Evolutionary conservation across 2,888 invertebrate genomes (phyloP).

Genomic region (Pelosia muscerda): DNA sequence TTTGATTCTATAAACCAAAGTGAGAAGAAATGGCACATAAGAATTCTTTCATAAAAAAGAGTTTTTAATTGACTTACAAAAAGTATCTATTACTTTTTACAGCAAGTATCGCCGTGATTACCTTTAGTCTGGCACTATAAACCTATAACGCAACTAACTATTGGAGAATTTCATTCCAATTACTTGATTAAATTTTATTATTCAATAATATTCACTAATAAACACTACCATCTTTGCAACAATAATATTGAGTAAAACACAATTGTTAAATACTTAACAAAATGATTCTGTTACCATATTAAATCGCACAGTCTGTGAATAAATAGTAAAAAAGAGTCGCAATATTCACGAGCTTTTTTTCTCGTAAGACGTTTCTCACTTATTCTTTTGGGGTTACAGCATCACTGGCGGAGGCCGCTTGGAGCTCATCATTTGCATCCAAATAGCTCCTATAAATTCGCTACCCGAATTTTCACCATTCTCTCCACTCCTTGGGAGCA

Average conservation of each 20-base stretch:
- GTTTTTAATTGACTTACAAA: not conserved
- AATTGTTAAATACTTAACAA: constrained; percentile 46
- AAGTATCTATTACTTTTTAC: not conserved
- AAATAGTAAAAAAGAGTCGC: constrained; percentile 74
- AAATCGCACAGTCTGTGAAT: constrained; percentile 67
- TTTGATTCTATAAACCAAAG: constrained; percentile 7
- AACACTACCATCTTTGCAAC: not conserved
- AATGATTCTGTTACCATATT: constrained; percentile 56
- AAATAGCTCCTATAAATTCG: constrained; percentile 86
- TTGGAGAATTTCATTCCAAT: not conserved
- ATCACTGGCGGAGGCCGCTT: constrained; percentile 73
- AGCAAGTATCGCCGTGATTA: not conserved
- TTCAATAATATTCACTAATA: not conserved
- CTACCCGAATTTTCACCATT: constrained; percentile 85
- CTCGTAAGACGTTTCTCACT: constrained; percentile 82
- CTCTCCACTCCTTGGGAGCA: constrained; percentile 82
- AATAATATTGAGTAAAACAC: constrained; percentile 47
- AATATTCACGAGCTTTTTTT: constrained; percentile 72
- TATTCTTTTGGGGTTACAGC: constrained; percentile 82
- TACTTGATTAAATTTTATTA: not conserved
- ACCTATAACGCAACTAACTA: too few relatives aligned
- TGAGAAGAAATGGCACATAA: not conserved
- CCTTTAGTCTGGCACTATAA: not conserved
- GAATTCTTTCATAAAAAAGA: not conserved
- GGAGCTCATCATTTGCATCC: constrained; percentile 86